Percentiles rank a stretch among this genome's conserved stretches.
Evolutionary conservation across 2,888 invertebrate genomes (phyloP).

Genomic region (Limenitis camilla): DNA sequence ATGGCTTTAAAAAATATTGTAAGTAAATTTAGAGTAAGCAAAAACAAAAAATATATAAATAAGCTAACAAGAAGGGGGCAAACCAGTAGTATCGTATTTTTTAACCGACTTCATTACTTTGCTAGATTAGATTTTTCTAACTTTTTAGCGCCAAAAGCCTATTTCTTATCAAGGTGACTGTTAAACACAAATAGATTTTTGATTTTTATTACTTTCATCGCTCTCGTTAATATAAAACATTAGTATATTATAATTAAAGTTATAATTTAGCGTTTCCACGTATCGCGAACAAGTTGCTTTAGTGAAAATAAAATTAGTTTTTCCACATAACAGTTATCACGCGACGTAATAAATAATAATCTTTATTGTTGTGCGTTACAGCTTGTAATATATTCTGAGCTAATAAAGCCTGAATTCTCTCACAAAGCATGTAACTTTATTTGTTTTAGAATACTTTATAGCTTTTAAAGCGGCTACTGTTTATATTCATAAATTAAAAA

Average conservation of each 20-base stretch:
- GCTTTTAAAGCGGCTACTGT: background rate
- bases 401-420: conserved; percentile 1
- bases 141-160: background rate
- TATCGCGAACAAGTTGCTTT: conserved; percentile 64
- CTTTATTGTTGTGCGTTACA: conserved; percentile 46
- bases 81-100: too few relatives aligned
- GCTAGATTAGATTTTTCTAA: background rate
- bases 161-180: conserved; percentile 15
- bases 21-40: too few relatives aligned
- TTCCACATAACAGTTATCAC: conserved; percentile 48
- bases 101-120: background rate
- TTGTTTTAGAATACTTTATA: conserved; percentile 5
- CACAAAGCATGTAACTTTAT: background rate
- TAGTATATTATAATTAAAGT: conserved; percentile 51
- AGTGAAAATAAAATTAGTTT: conserved; percentile 50
- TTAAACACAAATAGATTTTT: conserved; percentile 30
- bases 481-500: background rate
- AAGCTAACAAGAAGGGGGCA: too few relatives aligned
- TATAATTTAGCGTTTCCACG: conserved; percentile 54
- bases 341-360: conserved; percentile 55
- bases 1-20: too few relatives aligned
- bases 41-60: too few relatives aligned
- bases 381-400: conserved; percentile 19
- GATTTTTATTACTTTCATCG: conserved; percentile 45
- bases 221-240: conserved; percentile 49